A percentile compares a stretch with the other conserved stretches of the same genome.
These are phyloP conservation scores for Drosophila vallismaia DNA, from an alignment of 2,888 invertebrate genomes.

Conservation along the genomic window DNA sequence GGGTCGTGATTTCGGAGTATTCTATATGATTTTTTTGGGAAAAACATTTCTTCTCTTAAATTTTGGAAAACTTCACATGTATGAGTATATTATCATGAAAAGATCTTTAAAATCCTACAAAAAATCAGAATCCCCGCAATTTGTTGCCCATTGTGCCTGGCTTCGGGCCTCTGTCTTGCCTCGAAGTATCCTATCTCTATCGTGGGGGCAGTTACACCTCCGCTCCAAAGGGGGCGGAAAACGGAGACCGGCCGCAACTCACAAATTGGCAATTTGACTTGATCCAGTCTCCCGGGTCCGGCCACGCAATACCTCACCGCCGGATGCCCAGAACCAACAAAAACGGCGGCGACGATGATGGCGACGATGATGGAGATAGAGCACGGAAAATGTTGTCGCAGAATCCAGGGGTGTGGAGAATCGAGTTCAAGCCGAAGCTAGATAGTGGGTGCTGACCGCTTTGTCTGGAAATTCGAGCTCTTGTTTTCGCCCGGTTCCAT, in stretches of 20 bases:
- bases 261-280: constrained; percentile 77
- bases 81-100: background rate
- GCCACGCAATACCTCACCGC: constrained; percentile 55
- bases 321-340: constrained; percentile 53
- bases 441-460: constrained; percentile 55
- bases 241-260: constrained; percentile 37
- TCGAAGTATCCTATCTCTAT: constrained; percentile 3
- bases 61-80: background rate
- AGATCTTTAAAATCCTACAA: background rate
- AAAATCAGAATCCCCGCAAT: constrained; percentile 17
- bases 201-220: constrained; percentile 46
- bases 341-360: constrained; percentile 38
- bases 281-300: constrained; percentile 53
- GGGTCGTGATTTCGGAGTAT: constrained; percentile 6
- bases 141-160: constrained; percentile 53
- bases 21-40: background rate
- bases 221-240: constrained; percentile 29
- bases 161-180: constrained; percentile 1
- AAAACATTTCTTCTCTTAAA: background rate
- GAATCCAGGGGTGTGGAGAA: constrained; percentile 2
- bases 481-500: constrained; percentile 59
- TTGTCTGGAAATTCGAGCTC: constrained; percentile 63
- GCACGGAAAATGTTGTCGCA: constrained; percentile 58
- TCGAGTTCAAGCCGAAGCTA: constrained; percentile 8
- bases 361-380: constrained; percentile 56